Percentiles rank a stretch among this genome's conserved stretches.
Conservation (phyloP, 2,888 invertebrate species). For the Scaeva pyrastri region DNA sequence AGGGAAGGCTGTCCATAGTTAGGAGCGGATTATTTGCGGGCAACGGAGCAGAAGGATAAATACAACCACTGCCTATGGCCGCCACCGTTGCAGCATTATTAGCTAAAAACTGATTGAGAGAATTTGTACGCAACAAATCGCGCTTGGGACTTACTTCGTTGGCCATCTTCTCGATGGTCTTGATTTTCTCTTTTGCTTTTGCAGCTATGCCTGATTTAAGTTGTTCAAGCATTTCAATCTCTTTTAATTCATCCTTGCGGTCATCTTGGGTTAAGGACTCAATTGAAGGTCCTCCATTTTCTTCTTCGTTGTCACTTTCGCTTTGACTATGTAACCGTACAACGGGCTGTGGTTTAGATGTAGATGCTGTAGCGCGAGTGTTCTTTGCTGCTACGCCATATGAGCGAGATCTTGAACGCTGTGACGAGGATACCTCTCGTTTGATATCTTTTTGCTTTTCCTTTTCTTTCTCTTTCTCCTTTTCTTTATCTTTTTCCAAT, state of each 20-base stretch:
- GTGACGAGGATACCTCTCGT: conserved; percentile 43
- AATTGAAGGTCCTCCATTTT: conserved; percentile 77
- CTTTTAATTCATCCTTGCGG: conserved; percentile 87
- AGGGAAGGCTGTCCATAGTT: conserved; percentile 79
- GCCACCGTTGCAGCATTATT: conserved; percentile 81
- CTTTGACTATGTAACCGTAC: conserved; percentile 87
- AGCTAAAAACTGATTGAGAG: conserved; percentile 84
- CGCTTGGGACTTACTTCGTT: conserved; percentile 80
- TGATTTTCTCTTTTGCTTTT: conserved; percentile 88
- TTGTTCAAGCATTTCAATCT: conserved; percentile 88
- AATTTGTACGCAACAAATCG: conserved; percentile 79
- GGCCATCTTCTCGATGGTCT: conserved; percentile 85
- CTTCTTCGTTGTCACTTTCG: conserved; percentile 85
- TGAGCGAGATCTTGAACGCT: conserved; percentile 70
- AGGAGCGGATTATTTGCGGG: conserved; percentile 78
- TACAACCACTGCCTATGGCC: conserved; percentile 79
- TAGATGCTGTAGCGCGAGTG: conserved; percentile 29
- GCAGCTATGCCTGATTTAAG: conserved; percentile 88
- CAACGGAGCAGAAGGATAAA: conserved; percentile 71
- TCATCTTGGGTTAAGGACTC: conserved; percentile 76
- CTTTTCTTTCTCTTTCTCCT: conserved; percentile 49
- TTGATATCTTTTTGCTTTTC: conserved; percentile 43
- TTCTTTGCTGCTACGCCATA: conserved; percentile 51
- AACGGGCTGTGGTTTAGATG: conserved; percentile 82
- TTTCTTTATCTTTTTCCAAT: conserved; percentile 52